A percentile compares a stretch with the other conserved stretches of the same genome.
phyloP scores from a whole-genome alignment of 92 coral and sea anemone genomes.

The Umimayanthus chanpuru region DNA sequence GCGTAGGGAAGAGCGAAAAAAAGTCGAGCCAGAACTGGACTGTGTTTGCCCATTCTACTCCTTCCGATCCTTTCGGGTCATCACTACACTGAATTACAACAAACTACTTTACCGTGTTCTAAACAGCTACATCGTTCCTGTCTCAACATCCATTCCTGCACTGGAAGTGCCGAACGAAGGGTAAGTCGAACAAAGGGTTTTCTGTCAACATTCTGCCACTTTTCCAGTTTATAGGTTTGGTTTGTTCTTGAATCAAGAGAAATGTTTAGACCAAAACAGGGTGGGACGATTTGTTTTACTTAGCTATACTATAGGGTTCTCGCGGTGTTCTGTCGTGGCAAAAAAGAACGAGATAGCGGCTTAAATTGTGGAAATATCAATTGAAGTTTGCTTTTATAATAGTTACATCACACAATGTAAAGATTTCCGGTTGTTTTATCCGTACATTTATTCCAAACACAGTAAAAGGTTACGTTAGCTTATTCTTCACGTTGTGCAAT shows the following conservation, averaged over 20 bases:
- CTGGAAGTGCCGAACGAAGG: conserved; percentile 8
- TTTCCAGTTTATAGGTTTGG: neutral
- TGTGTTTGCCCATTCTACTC: neutral
- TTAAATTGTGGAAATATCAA: no score
- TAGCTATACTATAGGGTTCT: no score
- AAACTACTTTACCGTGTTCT: neutral
- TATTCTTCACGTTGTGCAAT: neutral
- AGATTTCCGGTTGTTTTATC: no score
- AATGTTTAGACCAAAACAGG: no score
- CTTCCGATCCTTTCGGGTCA: no score
- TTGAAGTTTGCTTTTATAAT: no score
- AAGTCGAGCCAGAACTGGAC: neutral
- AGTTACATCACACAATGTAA: no score
- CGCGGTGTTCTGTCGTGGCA: no score
- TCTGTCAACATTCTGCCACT: neutral
- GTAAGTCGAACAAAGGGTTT: neutral
- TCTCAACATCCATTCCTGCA: conserved; percentile 30
- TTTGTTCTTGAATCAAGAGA: no score
- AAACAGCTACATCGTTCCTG: conserved; percentile 59
- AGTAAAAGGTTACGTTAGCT: neutral
- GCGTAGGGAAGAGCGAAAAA: no score
- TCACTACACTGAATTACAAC: neutral
- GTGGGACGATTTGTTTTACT: no score
- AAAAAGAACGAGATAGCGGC: no score
- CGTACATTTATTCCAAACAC: neutral